Evolutionary conservation across 1,140 invertebrate genomes (phyloP), one percentile per base, ranked within the genome.

Genomic region (Bombus polaris): DNA sequence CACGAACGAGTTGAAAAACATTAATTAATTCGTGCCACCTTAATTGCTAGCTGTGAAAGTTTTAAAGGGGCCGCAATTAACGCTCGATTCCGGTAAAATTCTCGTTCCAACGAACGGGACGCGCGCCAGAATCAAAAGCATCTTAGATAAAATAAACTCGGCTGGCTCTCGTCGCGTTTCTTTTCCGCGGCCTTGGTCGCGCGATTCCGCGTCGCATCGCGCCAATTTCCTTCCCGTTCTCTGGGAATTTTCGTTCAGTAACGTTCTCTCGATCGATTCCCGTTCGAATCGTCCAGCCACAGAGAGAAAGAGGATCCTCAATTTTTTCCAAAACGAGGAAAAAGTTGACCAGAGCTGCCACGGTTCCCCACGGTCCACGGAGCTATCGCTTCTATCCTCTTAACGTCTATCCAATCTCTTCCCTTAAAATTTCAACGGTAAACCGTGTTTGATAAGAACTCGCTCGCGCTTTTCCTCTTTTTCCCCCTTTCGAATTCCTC

Each of bases 11-110:
- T 15, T 86, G 42, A 82, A 83, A 87, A 87, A 88, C 87, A 89
- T 83, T 89, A 89, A 89, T 89, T 89, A 89, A 89, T 89, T 89
- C 84, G 84, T 83, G 65, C 75, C 71, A 37, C 71, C 70, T 83
- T 89, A 80, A 87, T 89, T 89, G 84, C 87, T 87, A 66, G 57
- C 84, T 59, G 78, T 18, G 72, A 84, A 66, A 80, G 78, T 87
- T 89, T 89, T 80, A 88, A 89, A 89, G 87, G 84, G 76, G 87
- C 84, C 70, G 88, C 87, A 89, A 89, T 89, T 89, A 78, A 89
- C 87, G 88, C 70, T 70, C 87, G 80, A 89, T 86, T 83, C 72
- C 88, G 77, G 82, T 80, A 80, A 75, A 86, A 89, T 89, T 74
- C 70, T 57, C 84, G 77, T 85, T 81, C 53, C 81, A 82, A 37